These are phyloP conservation scores for Nephila pilipes DNA, from an alignment of 1,140 invertebrate genomes.

Conservation along the genomic window DNA sequence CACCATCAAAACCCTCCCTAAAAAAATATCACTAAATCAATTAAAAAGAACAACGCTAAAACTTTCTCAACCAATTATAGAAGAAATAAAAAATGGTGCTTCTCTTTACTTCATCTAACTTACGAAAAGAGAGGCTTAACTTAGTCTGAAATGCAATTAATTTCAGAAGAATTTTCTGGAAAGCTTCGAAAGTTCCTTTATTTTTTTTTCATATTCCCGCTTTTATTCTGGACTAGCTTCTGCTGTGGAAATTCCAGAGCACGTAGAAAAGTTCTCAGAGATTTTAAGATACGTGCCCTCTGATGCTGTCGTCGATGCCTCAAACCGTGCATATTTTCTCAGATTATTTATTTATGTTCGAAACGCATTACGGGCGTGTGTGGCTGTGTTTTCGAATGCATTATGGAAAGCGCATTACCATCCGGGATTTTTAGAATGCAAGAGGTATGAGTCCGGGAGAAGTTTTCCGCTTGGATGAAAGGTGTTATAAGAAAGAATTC, in stretches of 20 bases:
- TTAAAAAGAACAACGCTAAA: constrained; percentile 21
- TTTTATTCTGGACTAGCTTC: background rate
- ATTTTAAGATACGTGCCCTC: constrained; percentile 2
- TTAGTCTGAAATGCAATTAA: constrained; percentile 29
- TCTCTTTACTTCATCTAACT: constrained; percentile 3
- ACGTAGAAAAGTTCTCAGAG: background rate
- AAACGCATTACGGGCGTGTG: background rate
- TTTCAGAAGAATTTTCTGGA: background rate
- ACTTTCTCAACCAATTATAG: constrained; percentile 2
- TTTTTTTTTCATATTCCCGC: no score
- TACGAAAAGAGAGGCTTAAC: background rate
- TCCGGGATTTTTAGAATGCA: background rate
- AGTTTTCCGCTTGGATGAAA: no score
- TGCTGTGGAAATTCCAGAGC: background rate
- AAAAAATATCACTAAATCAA: constrained; percentile 33
- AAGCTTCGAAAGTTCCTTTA: background rate
- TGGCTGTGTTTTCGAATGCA: background rate
- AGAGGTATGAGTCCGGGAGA: background rate
- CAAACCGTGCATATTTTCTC: constrained; percentile 1
- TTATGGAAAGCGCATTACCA: background rate
- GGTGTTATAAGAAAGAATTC: no score
- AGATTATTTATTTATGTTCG: constrained; percentile 18
- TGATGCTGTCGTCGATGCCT: background rate
- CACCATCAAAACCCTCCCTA: background rate
- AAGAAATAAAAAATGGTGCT: background rate